Evolutionary conservation across 2,888 invertebrate species (phyloP).

Genomic region (Noctua pronuba): DNA sequence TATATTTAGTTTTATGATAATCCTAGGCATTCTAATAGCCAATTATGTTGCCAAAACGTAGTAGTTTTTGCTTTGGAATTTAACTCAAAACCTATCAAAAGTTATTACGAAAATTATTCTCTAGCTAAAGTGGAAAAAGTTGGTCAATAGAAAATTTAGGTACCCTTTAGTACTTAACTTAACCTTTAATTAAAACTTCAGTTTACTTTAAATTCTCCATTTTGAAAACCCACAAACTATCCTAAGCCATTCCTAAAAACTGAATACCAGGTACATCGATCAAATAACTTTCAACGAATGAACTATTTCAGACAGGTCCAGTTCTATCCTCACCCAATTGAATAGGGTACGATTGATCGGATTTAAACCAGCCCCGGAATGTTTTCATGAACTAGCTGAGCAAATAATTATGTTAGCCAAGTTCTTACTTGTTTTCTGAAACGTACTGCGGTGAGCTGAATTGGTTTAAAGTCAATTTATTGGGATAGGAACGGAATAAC

Average conservation of each 20-base stretch:
- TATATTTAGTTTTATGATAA: neutral
- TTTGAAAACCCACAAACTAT: neutral
- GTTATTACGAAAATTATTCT: neutral
- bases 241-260: neutral
- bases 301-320: conserved; percentile 34
- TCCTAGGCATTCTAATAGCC: neutral
- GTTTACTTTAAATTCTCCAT: neutral
- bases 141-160: no score
- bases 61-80: neutral
- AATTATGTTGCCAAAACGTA: neutral
- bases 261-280: conserved; percentile 6
- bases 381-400: conserved; percentile 42
- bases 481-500: neutral
- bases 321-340: conserved; percentile 30
- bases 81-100: neutral
- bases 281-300: conserved; percentile 25
- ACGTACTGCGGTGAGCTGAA: neutral
- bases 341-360: conserved; percentile 49
- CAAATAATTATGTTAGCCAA: conserved; percentile 34
- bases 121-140: neutral
- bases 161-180: neutral
- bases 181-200: neutral
- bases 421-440: conserved; percentile 22
- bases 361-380: conserved; percentile 43
- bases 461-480: conserved; percentile 12